These are phyloP conservation scores for Invenusta paracnida DNA, from an alignment of 2,888 invertebrate species.

Conservation along the genomic window DNA sequence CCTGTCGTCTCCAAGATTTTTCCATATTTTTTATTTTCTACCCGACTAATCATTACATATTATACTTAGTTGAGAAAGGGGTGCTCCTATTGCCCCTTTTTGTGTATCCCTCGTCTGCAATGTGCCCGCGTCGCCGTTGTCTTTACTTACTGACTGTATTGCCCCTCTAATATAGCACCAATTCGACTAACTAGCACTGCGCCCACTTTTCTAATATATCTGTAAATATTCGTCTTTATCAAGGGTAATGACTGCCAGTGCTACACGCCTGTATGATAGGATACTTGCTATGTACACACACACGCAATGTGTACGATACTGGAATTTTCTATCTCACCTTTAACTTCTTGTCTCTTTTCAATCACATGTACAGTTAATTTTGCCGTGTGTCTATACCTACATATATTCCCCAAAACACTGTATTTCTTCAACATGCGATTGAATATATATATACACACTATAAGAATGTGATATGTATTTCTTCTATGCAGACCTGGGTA, in stretches of 20 bases:
- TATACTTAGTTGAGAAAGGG: too few relatives aligned
- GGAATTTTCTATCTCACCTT: constrained; percentile 29
- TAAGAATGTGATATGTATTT: too few relatives aligned
- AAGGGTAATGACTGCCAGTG: constrained; percentile 19
- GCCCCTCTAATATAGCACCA: neutral
- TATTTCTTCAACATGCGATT: neutral
- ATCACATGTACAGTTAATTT: constrained; percentile 28
- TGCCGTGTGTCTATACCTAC: neutral
- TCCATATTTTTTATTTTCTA: too few relatives aligned
- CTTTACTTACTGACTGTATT: too few relatives aligned
- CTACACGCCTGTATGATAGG: constrained; percentile 20
- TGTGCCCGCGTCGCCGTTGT: constrained; percentile 1
- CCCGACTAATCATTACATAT: too few relatives aligned
- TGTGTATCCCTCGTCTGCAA: too few relatives aligned
- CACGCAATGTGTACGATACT: neutral
- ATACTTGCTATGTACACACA: constrained; percentile 29
- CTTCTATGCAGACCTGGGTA: neutral
- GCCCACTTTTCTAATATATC: constrained; percentile 18
- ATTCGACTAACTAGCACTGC: constrained; percentile 17
- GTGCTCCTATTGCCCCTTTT: too few relatives aligned
- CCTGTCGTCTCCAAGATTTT: too few relatives aligned
- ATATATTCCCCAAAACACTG: too few relatives aligned
- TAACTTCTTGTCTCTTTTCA: constrained; percentile 17
- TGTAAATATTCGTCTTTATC: constrained; percentile 23
- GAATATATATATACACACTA: too few relatives aligned